Conservation (phyloP, 2,113 vertebrate species). For the Rutilus rutilus region DNA sequence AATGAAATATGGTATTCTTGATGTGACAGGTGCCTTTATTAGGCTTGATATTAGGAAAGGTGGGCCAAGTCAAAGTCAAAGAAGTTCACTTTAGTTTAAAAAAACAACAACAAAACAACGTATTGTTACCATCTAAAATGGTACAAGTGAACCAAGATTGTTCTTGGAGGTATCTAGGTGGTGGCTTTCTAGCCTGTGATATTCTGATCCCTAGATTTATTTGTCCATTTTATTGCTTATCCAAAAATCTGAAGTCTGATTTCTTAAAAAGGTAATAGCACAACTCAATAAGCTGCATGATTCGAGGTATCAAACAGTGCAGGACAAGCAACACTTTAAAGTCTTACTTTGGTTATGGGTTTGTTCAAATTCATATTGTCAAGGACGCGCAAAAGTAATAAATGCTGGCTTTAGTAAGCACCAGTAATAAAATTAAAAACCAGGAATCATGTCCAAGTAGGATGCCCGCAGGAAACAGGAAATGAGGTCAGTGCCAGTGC, state of each 20-base stretch:
- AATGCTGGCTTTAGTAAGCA: not conserved
- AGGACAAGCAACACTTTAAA: not conserved
- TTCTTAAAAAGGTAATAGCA: not conserved
- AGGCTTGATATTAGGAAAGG: not conserved
- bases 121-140: not conserved
- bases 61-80: not conserved
- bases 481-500: slow-evolving; percentile 20
- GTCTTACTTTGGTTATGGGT: not conserved
- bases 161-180: not conserved
- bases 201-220: not conserved
- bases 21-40: not conserved
- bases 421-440: not conserved
- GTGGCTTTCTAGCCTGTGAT: not conserved
- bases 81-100: not conserved
- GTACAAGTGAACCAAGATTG: not conserved
- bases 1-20: not conserved
- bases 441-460: slow-evolving; percentile 9
- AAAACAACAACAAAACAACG: not conserved
- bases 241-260: not conserved
- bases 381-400: not conserved
- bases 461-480: slow-evolving; percentile 7
- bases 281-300: not conserved
- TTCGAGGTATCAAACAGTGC: not conserved
- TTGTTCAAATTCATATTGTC: not conserved
- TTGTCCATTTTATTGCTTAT: not conserved